phyloP scores from a whole-genome alignment of 2,888 invertebrate species.

The Aspidiotus destructor region DNA sequence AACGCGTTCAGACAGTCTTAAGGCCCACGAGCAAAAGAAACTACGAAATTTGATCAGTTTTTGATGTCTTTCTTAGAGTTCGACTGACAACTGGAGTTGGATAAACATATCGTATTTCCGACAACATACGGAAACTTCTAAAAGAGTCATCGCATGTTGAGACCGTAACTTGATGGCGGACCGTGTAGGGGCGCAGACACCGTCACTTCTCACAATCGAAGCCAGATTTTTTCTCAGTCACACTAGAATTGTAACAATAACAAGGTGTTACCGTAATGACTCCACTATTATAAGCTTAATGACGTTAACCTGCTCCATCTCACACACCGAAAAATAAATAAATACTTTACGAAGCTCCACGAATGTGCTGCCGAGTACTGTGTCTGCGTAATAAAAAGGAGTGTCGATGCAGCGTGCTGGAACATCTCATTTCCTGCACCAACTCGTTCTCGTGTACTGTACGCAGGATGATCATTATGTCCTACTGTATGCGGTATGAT shows the following conservation, averaged over 20 bases:
- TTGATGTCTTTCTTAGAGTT: too few species aligned
- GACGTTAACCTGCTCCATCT: slow-evolving; percentile 1
- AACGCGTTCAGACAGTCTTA: too few species aligned
- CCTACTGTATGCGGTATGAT: neutral
- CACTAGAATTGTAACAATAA: slow-evolving; percentile 4
- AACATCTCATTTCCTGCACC: slow-evolving; percentile 25
- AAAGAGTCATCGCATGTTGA: too few species aligned
- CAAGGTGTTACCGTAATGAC: slow-evolving; percentile 2
- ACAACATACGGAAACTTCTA: too few species aligned
- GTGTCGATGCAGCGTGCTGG: slow-evolving; percentile 20
- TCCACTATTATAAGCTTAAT: neutral
- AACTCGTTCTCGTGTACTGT: slow-evolving; percentile 18
- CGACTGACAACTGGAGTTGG: too few species aligned
- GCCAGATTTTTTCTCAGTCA: slow-evolving; percentile 3
- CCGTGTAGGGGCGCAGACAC: neutral
- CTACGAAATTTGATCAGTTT: too few species aligned
- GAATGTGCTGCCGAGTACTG: neutral
- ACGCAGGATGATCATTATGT: slow-evolving; percentile 14
- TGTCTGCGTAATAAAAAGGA: slow-evolving; percentile 17
- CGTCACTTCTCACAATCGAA: neutral
- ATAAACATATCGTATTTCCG: too few species aligned
- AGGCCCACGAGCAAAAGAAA: too few species aligned
- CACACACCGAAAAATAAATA: neutral
- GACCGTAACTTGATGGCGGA: too few species aligned
- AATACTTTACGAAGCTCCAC: neutral